These are phyloP conservation scores for Corythaixoides concolor DNA, from an alignment of 2,113 vertebrate genomes.

Conservation along the genomic window DNA sequence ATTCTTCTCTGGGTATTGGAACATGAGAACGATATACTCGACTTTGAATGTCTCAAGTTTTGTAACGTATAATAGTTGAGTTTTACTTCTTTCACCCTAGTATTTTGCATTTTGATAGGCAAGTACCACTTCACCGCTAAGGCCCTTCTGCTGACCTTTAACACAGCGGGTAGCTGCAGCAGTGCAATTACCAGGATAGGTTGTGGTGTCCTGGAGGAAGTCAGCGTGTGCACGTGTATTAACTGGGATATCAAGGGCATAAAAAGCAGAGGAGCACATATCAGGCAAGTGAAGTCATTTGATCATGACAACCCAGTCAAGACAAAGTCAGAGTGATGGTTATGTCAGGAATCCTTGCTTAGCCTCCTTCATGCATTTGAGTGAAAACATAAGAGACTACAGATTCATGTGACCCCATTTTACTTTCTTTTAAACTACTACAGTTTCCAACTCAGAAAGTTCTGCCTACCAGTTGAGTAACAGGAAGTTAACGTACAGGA, in stretches of 20 bases:
- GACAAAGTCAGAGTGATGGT: neutral
- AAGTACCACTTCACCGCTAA: conserved; percentile 66
- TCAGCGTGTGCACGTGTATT: neutral
- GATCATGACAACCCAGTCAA: conserved; percentile 31
- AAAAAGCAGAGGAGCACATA: neutral
- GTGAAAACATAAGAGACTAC: neutral
- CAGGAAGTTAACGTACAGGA: neutral
- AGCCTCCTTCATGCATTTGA: neutral
- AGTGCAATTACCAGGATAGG: conserved; percentile 39
- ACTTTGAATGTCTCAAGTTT: conserved; percentile 73
- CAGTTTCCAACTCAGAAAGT: neutral
- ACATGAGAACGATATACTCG: conserved; percentile 72
- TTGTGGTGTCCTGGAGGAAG: conserved; percentile 55
- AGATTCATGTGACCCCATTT: neutral
- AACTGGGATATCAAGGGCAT: conserved; percentile 13
- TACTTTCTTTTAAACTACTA: neutral
- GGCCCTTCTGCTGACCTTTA: conserved; percentile 64
- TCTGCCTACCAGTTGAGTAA: neutral
- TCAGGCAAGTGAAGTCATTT: conserved; percentile 13
- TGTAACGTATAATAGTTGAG: conserved; percentile 71
- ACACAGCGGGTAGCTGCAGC: conserved; percentile 28
- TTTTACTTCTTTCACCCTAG: conserved; percentile 69
- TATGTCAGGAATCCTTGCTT: neutral
- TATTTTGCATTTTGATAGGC: conserved; percentile 73
- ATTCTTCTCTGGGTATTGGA: conserved; percentile 75